phyloP scores from a whole-genome alignment of 2,113 vertebrate genomes.

The Brachyistius frenatus region DNA sequence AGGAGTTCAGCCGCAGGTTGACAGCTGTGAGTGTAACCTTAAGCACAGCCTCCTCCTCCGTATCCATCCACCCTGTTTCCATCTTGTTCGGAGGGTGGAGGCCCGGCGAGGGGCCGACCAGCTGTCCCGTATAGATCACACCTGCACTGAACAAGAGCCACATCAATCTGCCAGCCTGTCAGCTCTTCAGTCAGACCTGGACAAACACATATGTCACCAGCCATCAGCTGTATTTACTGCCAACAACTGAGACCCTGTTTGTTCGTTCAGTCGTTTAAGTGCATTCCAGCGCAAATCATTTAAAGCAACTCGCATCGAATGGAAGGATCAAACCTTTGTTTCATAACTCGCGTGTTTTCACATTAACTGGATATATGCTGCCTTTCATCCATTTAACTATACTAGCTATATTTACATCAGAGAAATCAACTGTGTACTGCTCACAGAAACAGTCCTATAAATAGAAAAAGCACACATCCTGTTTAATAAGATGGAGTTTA shows the following conservation, averaged over 20 bases:
- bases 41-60: slow-evolving; percentile 51
- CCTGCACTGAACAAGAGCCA: slow-evolving; percentile 60
- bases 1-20: slow-evolving; percentile 56
- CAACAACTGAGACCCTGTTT: not conserved
- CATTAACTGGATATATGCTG: too few relatives aligned
- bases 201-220: slow-evolving; percentile 38
- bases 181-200: slow-evolving; percentile 13
- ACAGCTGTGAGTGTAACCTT: slow-evolving; percentile 72
- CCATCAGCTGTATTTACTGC: not conserved
- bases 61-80: slow-evolving; percentile 33
- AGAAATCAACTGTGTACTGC: not conserved
- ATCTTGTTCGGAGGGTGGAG: slow-evolving; percentile 18
- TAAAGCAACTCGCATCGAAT: too few relatives aligned
- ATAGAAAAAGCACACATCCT: not conserved
- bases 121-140: slow-evolving; percentile 66
- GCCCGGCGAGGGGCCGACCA: slow-evolving; percentile 14
- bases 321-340: too few relatives aligned
- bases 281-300: too few relatives aligned
- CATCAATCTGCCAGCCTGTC: slow-evolving; percentile 52
- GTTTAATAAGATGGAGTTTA: not conserved
- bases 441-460: slow-evolving; percentile 3
- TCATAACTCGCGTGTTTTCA: too few relatives aligned
- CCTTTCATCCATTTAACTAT: not conserved
- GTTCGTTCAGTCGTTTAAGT: not conserved
- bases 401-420: not conserved